phyloP scores from a whole-genome alignment of 2,888 invertebrate species.

The Phortica okadai region DNA sequence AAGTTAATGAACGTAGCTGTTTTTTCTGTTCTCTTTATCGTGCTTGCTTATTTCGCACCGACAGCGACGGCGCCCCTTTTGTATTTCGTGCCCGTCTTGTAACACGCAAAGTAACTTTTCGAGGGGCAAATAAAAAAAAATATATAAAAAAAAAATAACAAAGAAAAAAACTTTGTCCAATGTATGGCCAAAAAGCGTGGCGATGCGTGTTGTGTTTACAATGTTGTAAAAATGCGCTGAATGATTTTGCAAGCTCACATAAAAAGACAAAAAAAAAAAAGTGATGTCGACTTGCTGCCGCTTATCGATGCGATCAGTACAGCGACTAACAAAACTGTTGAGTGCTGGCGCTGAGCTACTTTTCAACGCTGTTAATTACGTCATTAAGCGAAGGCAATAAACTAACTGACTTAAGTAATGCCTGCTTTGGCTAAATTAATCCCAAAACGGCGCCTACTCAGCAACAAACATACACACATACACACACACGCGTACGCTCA shows the following conservation, averaged over 20 bases:
- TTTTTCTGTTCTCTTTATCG: constrained; percentile 39
- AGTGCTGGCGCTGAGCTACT: background rate
- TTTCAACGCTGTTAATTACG: background rate
- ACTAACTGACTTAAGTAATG: background rate
- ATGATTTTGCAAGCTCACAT: background rate
- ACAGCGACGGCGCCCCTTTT: constrained; percentile 37
- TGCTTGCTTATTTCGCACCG: background rate
- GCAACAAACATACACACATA: background rate
- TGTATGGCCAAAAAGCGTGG: constrained; percentile 48
- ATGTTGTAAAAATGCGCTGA: constrained; percentile 56
- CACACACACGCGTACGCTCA: background rate
- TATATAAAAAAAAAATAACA: background rate
- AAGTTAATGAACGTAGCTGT: constrained; percentile 68
- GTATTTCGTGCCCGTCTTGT: constrained; percentile 42
- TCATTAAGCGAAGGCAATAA: constrained; percentile 10
- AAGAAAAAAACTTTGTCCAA: constrained; percentile 1
- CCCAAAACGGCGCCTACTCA: constrained; percentile 14
- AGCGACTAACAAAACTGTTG: constrained; percentile 17
- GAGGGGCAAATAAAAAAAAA: background rate
- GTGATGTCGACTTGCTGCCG: background rate
- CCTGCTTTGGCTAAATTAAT: constrained; percentile 10
- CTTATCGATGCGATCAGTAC: constrained; percentile 20
- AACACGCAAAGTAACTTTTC: constrained; percentile 54
- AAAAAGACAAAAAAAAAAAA: background rate
- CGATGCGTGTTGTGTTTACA: constrained; percentile 69